Percentiles rank a stretch among this genome's conserved stretches.
Evolutionary conservation across 2,797 vertebrate genomes (phyloP).

Genomic region (Odontamblyopus lacepedii): DNA sequence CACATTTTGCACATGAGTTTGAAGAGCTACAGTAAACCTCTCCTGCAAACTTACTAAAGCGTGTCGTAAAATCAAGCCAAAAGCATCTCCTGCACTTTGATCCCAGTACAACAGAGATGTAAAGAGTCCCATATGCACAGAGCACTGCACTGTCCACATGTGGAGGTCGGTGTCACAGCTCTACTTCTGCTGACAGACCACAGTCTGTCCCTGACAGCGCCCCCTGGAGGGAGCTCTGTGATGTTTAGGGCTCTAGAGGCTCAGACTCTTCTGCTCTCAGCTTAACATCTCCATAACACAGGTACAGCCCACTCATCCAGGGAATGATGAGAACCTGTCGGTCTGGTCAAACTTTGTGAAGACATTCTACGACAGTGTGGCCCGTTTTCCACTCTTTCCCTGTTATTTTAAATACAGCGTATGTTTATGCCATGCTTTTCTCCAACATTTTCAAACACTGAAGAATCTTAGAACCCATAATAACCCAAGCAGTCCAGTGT

Average conservation of each 20-base stretch:
- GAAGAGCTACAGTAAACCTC: conserved; percentile 33
- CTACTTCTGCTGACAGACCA: conserved; percentile 57
- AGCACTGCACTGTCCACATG: conserved; percentile 56
- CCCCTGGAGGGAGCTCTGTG: conserved; percentile 36
- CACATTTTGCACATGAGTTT: conserved; percentile 58
- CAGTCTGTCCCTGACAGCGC: conserved; percentile 49
- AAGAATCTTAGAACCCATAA: too few species aligned
- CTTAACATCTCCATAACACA: conserved; percentile 56
- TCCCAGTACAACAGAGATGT: conserved; percentile 64
- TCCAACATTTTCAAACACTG: not conserved
- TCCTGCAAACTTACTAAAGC: conserved; percentile 64
- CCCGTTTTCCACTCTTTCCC: not conserved
- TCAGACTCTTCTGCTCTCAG: conserved; percentile 47
- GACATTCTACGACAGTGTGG: not conserved
- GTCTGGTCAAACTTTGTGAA: not conserved
- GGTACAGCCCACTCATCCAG: conserved; percentile 39
- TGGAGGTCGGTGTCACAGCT: conserved; percentile 45
- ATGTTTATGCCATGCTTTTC: not conserved
- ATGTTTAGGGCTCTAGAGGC: conserved; percentile 62
- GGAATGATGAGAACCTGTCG: conserved; percentile 25
- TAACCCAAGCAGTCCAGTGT: too few species aligned
- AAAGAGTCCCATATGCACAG: conserved; percentile 72
- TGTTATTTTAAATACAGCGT: not conserved
- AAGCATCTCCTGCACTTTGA: conserved; percentile 67
- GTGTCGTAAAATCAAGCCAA: conserved; percentile 73